Conservation (phyloP, 2,797 vertebrate species). For the Alca torda region DNA sequence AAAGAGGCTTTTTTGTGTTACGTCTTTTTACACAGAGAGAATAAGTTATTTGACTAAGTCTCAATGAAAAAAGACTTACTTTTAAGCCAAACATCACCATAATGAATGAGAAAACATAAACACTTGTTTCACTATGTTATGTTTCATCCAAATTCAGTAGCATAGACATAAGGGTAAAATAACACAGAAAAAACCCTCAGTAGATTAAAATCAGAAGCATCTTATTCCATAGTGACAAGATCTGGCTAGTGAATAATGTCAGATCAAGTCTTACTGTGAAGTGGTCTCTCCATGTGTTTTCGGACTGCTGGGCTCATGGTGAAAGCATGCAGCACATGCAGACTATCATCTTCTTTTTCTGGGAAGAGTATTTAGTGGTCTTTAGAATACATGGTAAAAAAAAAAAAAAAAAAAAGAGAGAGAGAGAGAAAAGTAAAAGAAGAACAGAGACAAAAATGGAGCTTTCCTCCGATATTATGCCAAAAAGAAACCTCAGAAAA, state of each 20-base stretch:
- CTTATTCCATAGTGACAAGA: background rate
- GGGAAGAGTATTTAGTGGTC: rapidly evolving
- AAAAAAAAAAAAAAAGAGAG: too few relatives aligned
- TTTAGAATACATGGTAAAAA: background rate
- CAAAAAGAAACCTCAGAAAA: background rate
- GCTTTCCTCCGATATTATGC: background rate
- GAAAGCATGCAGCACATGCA: background rate
- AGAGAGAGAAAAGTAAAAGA: background rate
- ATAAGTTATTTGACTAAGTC: background rate
- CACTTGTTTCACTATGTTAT: background rate
- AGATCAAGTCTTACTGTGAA: background rate
- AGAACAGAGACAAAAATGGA: background rate
- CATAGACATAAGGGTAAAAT: background rate
- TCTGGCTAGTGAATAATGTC: background rate
- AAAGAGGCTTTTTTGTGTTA: background rate
- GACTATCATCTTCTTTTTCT: background rate
- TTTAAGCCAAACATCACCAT: background rate
- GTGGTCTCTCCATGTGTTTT: background rate
- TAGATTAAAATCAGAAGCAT: background rate
- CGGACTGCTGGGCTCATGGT: background rate
- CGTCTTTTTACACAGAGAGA: background rate
- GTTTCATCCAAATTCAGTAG: background rate
- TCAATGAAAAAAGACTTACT: background rate
- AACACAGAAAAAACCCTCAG: background rate
- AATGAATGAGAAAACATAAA: background rate